phyloP scores from a whole-genome alignment of 2,797 vertebrate species.

The Sciaenops ocellatus region DNA sequence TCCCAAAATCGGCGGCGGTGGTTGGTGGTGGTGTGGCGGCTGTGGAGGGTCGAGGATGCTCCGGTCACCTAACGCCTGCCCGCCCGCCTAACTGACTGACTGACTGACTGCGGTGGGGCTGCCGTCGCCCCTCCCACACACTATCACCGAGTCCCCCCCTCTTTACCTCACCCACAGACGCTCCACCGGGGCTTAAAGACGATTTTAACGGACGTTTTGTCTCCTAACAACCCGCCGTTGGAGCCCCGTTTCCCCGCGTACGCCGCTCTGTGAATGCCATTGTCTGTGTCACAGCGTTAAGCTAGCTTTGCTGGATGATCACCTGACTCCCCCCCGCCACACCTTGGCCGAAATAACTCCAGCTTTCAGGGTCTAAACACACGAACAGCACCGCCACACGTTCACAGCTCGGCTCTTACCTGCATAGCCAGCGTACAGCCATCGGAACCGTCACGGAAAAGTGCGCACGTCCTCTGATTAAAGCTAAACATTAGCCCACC shows the following conservation, averaged over 20 bases:
- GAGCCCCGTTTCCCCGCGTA: neutral
- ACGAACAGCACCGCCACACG: too few relatives aligned
- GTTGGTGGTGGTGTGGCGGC: neutral
- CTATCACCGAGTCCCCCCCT: too few relatives aligned
- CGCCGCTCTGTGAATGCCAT: conserved; percentile 2
- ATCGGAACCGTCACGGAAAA: conserved; percentile 70
- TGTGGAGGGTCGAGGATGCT: conserved; percentile 15
- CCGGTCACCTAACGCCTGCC: conserved; percentile 54
- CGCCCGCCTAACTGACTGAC: conserved; percentile 30
- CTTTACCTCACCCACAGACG: neutral
- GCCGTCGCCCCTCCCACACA: conserved; percentile 76
- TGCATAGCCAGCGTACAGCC: conserved; percentile 89
- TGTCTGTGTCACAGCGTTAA: conserved; percentile 32
- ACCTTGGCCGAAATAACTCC: conserved; percentile 42
- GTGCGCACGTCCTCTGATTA: conserved; percentile 50
- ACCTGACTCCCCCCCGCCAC: conserved; percentile 75
- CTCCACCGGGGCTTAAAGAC: fast-evolving
- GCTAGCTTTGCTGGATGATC: conserved; percentile 25
- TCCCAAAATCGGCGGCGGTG: neutral
- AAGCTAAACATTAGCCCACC: conserved; percentile 79
- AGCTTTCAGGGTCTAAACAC: neutral
- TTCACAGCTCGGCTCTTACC: conserved; percentile 69
- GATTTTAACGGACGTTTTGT: neutral
- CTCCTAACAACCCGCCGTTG: too few relatives aligned
- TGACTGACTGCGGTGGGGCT: conserved; percentile 65